phyloP scores from a whole-genome alignment of 2,797 vertebrate species.

The Sebastes steindachneri region DNA sequence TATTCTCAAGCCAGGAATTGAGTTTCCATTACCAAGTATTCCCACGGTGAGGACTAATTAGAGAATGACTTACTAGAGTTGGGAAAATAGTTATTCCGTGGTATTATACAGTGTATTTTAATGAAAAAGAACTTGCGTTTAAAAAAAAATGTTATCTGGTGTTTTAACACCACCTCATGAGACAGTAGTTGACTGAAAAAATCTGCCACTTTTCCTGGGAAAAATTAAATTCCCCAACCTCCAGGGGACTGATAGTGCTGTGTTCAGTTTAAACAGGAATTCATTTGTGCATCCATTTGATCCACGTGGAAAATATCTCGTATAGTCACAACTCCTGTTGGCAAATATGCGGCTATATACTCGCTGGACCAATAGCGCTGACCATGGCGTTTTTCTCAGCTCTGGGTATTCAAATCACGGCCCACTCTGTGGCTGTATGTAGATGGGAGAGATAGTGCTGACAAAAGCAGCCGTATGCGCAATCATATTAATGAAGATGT shows the following conservation, averaged over 20 bases:
- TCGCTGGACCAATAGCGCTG: constrained; percentile 46
- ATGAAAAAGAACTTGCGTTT: constrained; percentile 16
- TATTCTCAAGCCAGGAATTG: constrained; percentile 54
- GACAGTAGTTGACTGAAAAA: not conserved
- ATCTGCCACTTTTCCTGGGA: not conserved
- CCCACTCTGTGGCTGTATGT: constrained; percentile 44
- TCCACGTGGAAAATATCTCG: constrained; percentile 29
- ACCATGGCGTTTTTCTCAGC: constrained; percentile 43
- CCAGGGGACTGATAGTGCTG: not conserved
- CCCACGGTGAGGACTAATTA: constrained; percentile 55
- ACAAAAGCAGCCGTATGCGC: constrained; percentile 65
- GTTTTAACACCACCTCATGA: not conserved
- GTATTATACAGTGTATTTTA: constrained; percentile 17
- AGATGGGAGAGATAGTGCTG: constrained; percentile 72
- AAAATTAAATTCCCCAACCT: not conserved
- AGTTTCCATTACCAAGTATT: constrained; percentile 60
- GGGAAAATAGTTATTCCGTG: constrained; percentile 29
- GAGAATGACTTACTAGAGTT: constrained; percentile 35
- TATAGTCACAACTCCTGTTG: constrained; percentile 13
- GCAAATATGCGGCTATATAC: constrained; percentile 36
- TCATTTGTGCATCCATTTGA: constrained; percentile 35
- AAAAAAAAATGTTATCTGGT: not conserved
- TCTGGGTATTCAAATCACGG: constrained; percentile 58
- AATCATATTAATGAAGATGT: constrained; percentile 69
- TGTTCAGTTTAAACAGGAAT: constrained; percentile 24